A percentile compares a stretch with the other conserved stretches of the same genome.
These are phyloP conservation scores for Syndactyla subalaris DNA, from an alignment of 2,797 vertebrate species.

Conservation along the genomic window DNA sequence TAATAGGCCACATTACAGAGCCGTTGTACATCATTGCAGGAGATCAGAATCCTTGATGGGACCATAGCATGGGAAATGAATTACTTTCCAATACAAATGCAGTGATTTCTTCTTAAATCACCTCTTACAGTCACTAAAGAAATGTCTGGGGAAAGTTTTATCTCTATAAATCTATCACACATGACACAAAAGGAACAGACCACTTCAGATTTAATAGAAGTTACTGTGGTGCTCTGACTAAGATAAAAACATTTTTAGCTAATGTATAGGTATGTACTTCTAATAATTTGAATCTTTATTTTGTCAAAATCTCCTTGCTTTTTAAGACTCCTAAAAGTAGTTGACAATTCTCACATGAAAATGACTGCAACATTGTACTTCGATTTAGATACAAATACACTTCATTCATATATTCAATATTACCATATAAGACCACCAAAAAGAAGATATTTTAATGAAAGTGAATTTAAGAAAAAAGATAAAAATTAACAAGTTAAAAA, in stretches of 20 bases:
- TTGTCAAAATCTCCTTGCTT: neutral
- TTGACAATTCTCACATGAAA: neutral
- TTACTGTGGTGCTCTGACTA: neutral
- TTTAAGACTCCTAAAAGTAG: neutral
- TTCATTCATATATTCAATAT: neutral
- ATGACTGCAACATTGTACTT: neutral
- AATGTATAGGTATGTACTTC: neutral
- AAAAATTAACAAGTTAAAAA: neutral
- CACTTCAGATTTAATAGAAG: conserved; percentile 40
- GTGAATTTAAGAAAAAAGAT: neutral
- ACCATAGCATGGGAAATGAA: neutral
- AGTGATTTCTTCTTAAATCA: neutral
- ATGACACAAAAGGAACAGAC: conserved; percentile 1
- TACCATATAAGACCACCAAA: neutral
- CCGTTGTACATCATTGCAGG: neutral
- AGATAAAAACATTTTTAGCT: conserved; percentile 12
- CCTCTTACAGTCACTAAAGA: neutral
- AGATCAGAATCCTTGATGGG: neutral
- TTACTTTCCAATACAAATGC: conserved; percentile 25
- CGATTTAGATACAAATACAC: neutral
- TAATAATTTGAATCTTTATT: conserved; percentile 6
- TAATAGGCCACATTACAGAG: neutral
- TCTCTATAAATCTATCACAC: neutral
- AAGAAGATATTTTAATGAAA: neutral
- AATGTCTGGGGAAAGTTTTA: neutral